Base-by-base conservation (phyloP, 2,113 vertebrate genomes). In the Sialia sialis region DNA sequence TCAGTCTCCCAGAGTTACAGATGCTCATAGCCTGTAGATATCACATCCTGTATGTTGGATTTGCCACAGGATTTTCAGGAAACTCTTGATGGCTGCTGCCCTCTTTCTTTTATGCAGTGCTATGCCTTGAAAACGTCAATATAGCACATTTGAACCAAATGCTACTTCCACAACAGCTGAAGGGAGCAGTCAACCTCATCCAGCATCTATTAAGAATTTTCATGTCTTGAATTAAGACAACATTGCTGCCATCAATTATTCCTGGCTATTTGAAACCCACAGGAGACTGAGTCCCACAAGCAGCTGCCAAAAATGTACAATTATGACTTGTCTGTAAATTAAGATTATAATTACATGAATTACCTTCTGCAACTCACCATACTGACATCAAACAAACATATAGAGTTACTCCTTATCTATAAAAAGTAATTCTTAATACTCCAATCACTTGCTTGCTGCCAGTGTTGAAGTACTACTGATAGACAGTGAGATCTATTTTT, bases 1-100 rank as follows among this genome's bases (percentile, higher is more conserved):
- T 54, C 20, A 48, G 30, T 13, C 36, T 60, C 30, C 21, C 36
- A 79, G 39, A 66, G 44, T 22, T 48, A 36, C 3, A 78, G 17
- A 32, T 48, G 36, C 56, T 52, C 55, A 25, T 20, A 30, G 6
- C 3, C 7, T 17, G 2, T 3, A 6, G 29, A 5, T 43, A 64
- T 41, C 49, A 44, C 30, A 60, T 14, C 11, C 64, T 7, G 39
- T 13, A 7, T 22, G 39, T 19, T 0, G 0, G 29, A 46, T 67
- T 25, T 39, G 21, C 10, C 75, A 36, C 0, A 13, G 29, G 23
- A 67, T 90, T 88, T 85, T 49, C 59, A 70, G 59, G n/a, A 27
- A 95, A 90, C 23, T 89, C 73, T 62, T 56, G 84, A 54, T 58
- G 46, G 7, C 13, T 95, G 91, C 95, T 94, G 93, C 91, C 96